Evolutionary conservation across 1,140 invertebrate species (phyloP), one percentile per base, ranked within the genome.

Genomic region (Hormaphis cornu): DNA sequence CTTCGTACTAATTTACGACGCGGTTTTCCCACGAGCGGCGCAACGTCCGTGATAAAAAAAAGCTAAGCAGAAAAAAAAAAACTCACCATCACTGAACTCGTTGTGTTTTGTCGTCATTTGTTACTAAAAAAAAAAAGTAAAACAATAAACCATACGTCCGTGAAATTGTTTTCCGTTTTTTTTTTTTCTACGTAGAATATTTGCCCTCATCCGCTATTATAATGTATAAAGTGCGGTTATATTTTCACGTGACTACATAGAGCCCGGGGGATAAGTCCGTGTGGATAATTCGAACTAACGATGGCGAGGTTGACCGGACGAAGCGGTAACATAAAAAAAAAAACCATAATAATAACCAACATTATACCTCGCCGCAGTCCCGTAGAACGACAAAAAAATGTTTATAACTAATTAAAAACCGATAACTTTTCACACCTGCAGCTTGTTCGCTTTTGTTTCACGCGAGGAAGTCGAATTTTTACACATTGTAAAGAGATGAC

Each of bases 251-350:
- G n/a, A 33, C 28, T 28, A n/a, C n/a, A n/a, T n/a, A 30, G 9
- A 30, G 33, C 53, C 53, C n/a, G n/a, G n/a, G n/a, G 33, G 33
- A 56, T 37, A 56, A 56, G 33, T 56, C 53, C 14, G 18, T 33
- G 44, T 33, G 12, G 10, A 46, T 46, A 63, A 63, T 63, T 30
- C 16, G 28, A 61, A 48, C 48, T 63, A 63, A 63, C 28, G 16
- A 56, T 20, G 53, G 33, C 24, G n/a, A n/a, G n/a, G 53, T 37
- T 56, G 53, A 56, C 53, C 53, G 53, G 53, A 56, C 53, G 53
- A 20, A 54, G n/a, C n/a, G 28, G 52, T 22, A 10, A 30, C n/a
- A 3, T 3, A 16, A 33, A 54, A 30, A 33, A 26, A 28, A 7
- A 24, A 56, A 10, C 35, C 20, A 14, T 37, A 37, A 35, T n/a